Conservation (phyloP, 92 coral and sea anemone species). For the Epizoanthus fatuus region DNA sequence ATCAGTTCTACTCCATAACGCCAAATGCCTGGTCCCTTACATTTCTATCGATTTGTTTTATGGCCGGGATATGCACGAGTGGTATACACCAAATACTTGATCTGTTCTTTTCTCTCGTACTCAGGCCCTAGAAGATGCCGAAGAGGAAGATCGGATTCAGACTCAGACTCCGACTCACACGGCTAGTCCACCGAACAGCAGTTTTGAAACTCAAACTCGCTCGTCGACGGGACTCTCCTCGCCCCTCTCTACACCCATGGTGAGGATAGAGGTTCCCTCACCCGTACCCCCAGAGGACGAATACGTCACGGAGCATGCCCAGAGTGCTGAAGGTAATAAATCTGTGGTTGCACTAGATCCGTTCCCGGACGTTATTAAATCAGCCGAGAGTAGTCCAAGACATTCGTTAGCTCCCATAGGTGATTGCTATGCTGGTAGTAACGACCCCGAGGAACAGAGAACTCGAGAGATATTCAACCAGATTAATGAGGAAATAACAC, state of each 20-base stretch:
- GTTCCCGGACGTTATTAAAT: slow-evolving; percentile 97
- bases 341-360: slow-evolving; percentile 80
- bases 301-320: slow-evolving; percentile 38
- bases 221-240: slow-evolving; percentile 84
- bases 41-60: too few relatives aligned
- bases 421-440: slow-evolving; percentile 66
- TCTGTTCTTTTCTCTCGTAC: neutral
- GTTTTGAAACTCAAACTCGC: slow-evolving; percentile 62
- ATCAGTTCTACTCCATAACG: too few relatives aligned
- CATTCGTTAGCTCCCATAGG: slow-evolving; percentile 84
- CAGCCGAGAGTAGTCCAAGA: slow-evolving; percentile 98
- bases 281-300: slow-evolving; percentile 63
- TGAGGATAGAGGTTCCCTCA: slow-evolving; percentile 78
- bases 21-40: too few relatives aligned
- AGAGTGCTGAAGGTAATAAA: slow-evolving; percentile 51
- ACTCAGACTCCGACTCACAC: slow-evolving; percentile 25
- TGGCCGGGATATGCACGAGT: too few relatives aligned
- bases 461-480: slow-evolving; percentile 87
- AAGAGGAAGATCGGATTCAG: slow-evolving; percentile 54
- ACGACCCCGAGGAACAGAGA: slow-evolving; percentile 72
- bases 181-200: slow-evolving; percentile 34
- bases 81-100: neutral
- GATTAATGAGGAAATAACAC: slow-evolving; percentile 89
- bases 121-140: slow-evolving; percentile 90
- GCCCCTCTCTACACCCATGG: slow-evolving; percentile 84